Conservation (phyloP, 2,888 invertebrate species). For the Ephialtes manifestator region DNA sequence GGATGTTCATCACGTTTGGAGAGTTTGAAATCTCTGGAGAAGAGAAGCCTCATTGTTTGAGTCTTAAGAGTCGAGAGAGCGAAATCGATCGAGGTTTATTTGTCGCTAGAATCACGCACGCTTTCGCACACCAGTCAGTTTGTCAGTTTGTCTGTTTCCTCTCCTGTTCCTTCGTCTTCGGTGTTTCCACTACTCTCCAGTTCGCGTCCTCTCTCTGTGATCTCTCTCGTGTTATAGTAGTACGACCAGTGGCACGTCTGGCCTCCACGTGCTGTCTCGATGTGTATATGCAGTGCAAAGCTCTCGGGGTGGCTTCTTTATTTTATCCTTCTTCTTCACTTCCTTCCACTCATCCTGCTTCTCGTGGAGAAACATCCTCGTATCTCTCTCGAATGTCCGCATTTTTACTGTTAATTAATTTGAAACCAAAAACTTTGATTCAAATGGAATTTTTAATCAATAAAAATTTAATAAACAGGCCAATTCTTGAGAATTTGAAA, state of each 20-base stretch:
- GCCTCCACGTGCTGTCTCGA: conserved; percentile 59
- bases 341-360: conserved; percentile 29
- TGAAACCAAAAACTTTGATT: no score
- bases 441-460: no score
- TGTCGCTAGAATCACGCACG: conserved; percentile 51
- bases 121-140: conserved; percentile 39
- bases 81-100: conserved; percentile 70
- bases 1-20: background rate
- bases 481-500: no score
- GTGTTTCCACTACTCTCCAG: background rate
- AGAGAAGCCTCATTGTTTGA: conserved; percentile 66
- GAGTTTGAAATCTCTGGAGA: background rate
- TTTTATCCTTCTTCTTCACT: conserved; percentile 40
- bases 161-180: background rate
- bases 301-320: conserved; percentile 20
- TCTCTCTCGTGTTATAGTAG: conserved; percentile 8
- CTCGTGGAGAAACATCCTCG: background rate
- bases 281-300: conserved; percentile 28
- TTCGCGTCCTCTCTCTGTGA: conserved; percentile 35
- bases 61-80: conserved; percentile 58
- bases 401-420: background rate
- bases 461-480: no score
- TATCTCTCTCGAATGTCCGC: background rate
- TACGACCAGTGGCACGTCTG: conserved; percentile 47
- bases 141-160: conserved; percentile 27